These are phyloP conservation scores for Harpegnathos saltator DNA, from an alignment of 1,140 invertebrate species.

Conservation along the genomic window DNA sequence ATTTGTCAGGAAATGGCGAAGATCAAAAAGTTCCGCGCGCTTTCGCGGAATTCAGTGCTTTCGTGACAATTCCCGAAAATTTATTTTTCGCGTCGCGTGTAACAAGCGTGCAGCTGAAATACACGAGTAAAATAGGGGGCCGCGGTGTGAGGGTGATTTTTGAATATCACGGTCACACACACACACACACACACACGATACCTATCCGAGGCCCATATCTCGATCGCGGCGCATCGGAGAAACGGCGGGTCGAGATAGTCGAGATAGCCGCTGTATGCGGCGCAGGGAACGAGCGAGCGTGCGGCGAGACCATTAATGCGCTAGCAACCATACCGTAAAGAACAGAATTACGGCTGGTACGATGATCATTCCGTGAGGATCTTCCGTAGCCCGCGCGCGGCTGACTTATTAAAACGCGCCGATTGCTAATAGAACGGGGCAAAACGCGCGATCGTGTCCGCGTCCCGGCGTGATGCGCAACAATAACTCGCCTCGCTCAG, in stretches of 20 bases:
- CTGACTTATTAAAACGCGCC: conserved; percentile 27
- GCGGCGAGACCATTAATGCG: conserved; percentile 5
- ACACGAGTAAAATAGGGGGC: no score
- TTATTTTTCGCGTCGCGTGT: no score
- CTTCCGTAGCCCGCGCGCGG: neutral
- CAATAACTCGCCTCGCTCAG: no score
- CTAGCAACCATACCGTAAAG: neutral
- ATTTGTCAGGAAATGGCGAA: no score
- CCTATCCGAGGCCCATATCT: neutral
- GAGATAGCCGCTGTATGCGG: neutral
- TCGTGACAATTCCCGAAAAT: no score
- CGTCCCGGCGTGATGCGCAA: conserved; percentile 1
- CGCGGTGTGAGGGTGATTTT: no score
- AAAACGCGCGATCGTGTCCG: conserved; percentile 42
- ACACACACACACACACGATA: no score
- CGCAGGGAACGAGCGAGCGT: neutral
- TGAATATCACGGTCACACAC: no score
- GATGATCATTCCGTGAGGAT: conserved; percentile 29
- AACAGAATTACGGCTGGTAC: conserved; percentile 1
- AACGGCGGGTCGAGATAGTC: neutral
- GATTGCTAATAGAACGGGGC: conserved; percentile 23
- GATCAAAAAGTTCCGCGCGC: no score
- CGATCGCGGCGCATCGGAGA: neutral
- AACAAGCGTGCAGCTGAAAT: no score
- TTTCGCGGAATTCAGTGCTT: no score